phyloP scores from a whole-genome alignment of 2,888 invertebrate genomes.

The Thelaira solivaga region DNA sequence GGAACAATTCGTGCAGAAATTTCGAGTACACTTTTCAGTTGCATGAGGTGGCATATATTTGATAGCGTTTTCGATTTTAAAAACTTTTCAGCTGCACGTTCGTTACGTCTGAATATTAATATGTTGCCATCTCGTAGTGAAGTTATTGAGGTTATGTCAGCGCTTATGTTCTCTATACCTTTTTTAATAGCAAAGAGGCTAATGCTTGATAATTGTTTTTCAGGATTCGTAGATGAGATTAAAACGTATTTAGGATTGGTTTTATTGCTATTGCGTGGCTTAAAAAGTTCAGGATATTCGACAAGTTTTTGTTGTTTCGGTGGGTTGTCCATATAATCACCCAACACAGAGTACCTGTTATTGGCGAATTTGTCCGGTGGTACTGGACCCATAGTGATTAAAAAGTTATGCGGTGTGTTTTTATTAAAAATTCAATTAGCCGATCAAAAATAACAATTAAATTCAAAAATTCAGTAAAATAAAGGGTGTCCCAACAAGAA shows the following conservation, averaged over 20 bases:
- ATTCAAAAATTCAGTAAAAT: too few species aligned
- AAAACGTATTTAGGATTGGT: conserved; percentile 20
- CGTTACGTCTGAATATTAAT: conserved; percentile 9
- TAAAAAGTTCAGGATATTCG: too few species aligned
- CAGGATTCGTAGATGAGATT: conserved; percentile 12
- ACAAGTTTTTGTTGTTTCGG: too few species aligned
- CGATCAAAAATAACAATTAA: too few species aligned
- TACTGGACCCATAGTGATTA: too few species aligned
- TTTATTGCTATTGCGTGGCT: not conserved
- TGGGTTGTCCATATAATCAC: too few species aligned
- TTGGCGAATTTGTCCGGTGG: too few species aligned
- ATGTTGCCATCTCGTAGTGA: conserved; percentile 11
- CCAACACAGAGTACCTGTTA: too few species aligned
- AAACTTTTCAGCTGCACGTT: not conserved
- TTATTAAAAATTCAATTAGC: too few species aligned
- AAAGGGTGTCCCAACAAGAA: too few species aligned
- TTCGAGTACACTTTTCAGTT: not conserved
- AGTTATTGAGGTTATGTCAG: not conserved
- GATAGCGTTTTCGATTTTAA: not conserved
- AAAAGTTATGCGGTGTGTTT: too few species aligned
- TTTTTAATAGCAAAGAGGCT: conserved; percentile 23
- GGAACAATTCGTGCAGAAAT: conserved; percentile 7
- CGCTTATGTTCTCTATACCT: not conserved
- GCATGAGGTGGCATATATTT: not conserved
- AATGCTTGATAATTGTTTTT: not conserved